A percentile compares a stretch with the other conserved stretches of the same genome.
Conservation (phyloP, 2,113 vertebrate genomes). For the Xiphophorus hellerii region DNA sequence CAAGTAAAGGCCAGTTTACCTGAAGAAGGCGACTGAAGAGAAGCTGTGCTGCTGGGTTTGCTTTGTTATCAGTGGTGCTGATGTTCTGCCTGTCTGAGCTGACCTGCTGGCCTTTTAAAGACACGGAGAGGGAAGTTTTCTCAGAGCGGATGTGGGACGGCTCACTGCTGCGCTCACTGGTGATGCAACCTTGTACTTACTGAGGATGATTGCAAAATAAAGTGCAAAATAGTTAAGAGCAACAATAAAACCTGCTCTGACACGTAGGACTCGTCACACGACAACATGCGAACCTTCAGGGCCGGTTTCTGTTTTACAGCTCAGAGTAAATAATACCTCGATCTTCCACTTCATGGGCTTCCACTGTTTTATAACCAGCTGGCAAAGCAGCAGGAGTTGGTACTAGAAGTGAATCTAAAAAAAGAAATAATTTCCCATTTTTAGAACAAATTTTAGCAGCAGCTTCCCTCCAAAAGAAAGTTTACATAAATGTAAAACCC, state of each 20-base stretch:
- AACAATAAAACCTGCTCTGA: background rate
- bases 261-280: background rate
- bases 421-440: too few relatives aligned
- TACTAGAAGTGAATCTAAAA: too few relatives aligned
- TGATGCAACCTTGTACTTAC: slow-evolving; percentile 53
- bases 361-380: background rate
- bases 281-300: background rate
- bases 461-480: too few relatives aligned
- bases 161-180: background rate
- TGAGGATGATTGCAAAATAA: background rate
- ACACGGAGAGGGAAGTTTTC: background rate
- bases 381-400: background rate
- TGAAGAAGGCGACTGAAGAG: slow-evolving; percentile 3
- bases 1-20: slow-evolving; percentile 36
- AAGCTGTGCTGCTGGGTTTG: background rate
- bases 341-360: background rate
- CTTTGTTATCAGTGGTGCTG: slow-evolving; percentile 9
- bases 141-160: background rate
- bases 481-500: too few relatives aligned
- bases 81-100: slow-evolving; percentile 23
- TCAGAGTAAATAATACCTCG: background rate
- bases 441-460: too few relatives aligned
- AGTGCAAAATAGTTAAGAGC: background rate
- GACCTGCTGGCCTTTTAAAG: slow-evolving; percentile 31
- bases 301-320: too few relatives aligned